phyloP scores from a whole-genome alignment of 1,140 invertebrate genomes.

The Anoplophora glabripennis region DNA sequence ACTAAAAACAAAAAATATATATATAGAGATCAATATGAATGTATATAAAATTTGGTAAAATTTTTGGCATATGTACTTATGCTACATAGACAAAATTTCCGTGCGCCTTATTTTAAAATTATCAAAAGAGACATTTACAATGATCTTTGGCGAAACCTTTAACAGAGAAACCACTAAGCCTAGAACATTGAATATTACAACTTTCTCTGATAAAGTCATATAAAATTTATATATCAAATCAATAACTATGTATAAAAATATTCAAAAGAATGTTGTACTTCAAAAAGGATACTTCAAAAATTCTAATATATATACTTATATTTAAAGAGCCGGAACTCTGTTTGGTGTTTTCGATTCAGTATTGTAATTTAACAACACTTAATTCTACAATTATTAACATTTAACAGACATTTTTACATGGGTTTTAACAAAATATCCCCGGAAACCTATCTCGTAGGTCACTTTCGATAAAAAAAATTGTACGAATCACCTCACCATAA shows the following conservation, averaged over 20 bases:
- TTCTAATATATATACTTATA: constrained; percentile 1
- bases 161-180: constrained; percentile 14
- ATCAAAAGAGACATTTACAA: not conserved
- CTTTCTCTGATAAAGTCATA: constrained; percentile 13
- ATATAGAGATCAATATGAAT: constrained; percentile 14
- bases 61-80: constrained; percentile 11
- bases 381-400: constrained; percentile 1
- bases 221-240: constrained; percentile 19
- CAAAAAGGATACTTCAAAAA: constrained; percentile 3
- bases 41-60: constrained; percentile 19
- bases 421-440: constrained; percentile 2
- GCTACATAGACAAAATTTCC: not conserved
- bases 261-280: constrained; percentile 21
- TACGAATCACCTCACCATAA: no score
- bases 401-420: constrained; percentile 4
- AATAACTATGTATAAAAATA: constrained; percentile 17
- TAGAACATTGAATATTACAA: not conserved
- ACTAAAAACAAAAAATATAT: not conserved
- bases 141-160: constrained; percentile 17
- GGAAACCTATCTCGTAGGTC: not conserved
- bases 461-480: not conserved
- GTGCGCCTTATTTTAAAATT: constrained; percentile 1
- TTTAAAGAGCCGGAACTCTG: constrained; percentile 12
- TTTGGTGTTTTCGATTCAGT: constrained; percentile 17
- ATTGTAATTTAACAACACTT: constrained; percentile 14